Base-by-base conservation (phyloP, 2,113 vertebrate species). In the Pao palembangensis region DNA sequence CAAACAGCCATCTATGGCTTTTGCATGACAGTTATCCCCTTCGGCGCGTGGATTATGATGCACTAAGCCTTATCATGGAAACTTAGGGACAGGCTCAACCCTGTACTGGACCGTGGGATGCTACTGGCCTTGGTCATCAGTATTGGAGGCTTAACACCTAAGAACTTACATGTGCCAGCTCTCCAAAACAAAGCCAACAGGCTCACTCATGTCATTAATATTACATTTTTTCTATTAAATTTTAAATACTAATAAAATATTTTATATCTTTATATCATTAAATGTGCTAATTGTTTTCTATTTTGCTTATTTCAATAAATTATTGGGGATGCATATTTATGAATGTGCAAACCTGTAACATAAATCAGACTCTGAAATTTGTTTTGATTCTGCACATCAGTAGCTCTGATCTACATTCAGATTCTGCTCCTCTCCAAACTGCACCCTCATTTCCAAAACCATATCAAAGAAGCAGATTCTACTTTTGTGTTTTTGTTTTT, bases 301-400 rank as follows among this genome's bases (percentile, higher is more conserved):
- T 38, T 10, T 38, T 38, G 34, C 1, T 11, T 38, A 38, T 38
- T 38, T 38, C 11, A 11, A 31, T 31, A 8, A 38, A 28, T 28
- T 28, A 5, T 28, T 28, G 25, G 25, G 23, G 25, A 28, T 28
- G 25, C 25, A 28, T 38, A 38, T 38, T 38, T 1, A 28, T 28
- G 6, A 28, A 28, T 28, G 34, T 38, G 16, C 43, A 15, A 18
- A 13, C 49, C 51, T 67, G 59, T 55, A 47, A 46, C 58, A 81
- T 64, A 44, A 46, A 72, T 71, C 16, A 11, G 65, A 74, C 75
- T 23, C 21, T 71, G 72, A 73, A 69, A 66, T 71, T 50, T 63
- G 67, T 74, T 61, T 59, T 69, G 72, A 51, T 20, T 49, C 64
- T 41, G 67, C 75, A 58, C 56, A 49, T 51, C 58, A 55, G 50